phyloP scores from a whole-genome alignment of 2,797 vertebrate species.

The Neostethus bicornis region DNA sequence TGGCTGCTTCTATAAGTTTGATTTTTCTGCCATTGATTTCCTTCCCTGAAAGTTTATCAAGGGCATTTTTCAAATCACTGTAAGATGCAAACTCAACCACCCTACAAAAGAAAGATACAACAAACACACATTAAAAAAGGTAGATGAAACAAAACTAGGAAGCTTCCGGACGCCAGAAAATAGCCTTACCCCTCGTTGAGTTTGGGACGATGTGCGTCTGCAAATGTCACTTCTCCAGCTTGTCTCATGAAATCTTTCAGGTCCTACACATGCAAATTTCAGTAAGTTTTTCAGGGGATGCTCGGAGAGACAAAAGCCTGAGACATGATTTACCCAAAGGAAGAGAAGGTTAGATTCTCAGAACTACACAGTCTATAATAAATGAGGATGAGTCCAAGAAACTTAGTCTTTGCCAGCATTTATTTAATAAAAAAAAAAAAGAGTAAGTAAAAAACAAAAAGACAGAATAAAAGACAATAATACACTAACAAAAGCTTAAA shows the following conservation, averaged over 20 bases:
- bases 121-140: not conserved
- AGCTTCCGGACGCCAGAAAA: too few relatives aligned
- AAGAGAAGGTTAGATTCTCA: slow-evolving; percentile 69
- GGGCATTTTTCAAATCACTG: slow-evolving; percentile 95
- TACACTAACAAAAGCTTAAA: not conserved
- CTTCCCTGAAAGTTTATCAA: slow-evolving; percentile 96
- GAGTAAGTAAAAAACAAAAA: not conserved
- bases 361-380: slow-evolving; percentile 67
- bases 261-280: slow-evolving; percentile 86
- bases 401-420: slow-evolving; percentile 31
- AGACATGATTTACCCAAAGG: slow-evolving; percentile 65
- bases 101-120: slow-evolving; percentile 61
- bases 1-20: slow-evolving; percentile 92
- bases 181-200: slow-evolving; percentile 92
- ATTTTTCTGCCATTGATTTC: slow-evolving; percentile 99
- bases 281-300: slow-evolving; percentile 64
- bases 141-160: too few relatives aligned
- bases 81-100: slow-evolving; percentile 98
- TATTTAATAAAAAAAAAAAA: not conserved
- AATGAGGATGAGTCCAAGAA: slow-evolving; percentile 68
- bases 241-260: slow-evolving; percentile 99
- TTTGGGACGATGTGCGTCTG: slow-evolving; percentile 94
- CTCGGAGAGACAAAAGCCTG: slow-evolving; percentile 29
- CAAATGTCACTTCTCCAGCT: slow-evolving; percentile 98
- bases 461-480: not conserved